A percentile compares a stretch with the other conserved stretches of the same genome.
Conservation (phyloP, 2,797 vertebrate species). For the Poliocrania exsul region DNA sequence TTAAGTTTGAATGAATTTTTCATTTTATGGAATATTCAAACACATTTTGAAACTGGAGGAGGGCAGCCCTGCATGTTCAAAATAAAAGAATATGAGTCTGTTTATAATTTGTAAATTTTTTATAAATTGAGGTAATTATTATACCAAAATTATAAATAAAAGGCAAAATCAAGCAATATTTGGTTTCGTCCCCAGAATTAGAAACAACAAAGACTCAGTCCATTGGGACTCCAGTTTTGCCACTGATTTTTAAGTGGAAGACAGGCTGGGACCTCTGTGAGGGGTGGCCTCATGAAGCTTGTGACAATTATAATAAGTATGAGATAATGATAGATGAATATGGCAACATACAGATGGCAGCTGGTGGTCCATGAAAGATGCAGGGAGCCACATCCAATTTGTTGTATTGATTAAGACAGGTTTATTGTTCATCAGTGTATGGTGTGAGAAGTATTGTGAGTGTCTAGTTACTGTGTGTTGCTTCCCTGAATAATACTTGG, state of each 20-base stretch:
- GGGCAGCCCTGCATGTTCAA: background rate
- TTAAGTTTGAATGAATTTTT: background rate
- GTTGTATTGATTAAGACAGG: background rate
- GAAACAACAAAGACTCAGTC: background rate
- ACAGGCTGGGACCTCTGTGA: background rate
- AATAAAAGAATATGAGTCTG: background rate
- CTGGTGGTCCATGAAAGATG: slow-evolving; percentile 18
- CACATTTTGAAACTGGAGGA: background rate
- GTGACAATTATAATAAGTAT: background rate
- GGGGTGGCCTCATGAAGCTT: background rate
- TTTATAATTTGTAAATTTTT: background rate
- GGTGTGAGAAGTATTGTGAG: fast-evolving
- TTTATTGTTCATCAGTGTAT: background rate
- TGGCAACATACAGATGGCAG: background rate
- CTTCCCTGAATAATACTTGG: background rate
- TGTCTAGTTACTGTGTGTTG: background rate
- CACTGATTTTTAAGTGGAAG: background rate
- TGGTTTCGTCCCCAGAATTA: background rate
- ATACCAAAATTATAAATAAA: background rate
- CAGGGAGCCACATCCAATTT: background rate
- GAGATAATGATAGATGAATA: slow-evolving; percentile 8
- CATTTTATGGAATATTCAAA: background rate
- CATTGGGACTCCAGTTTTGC: background rate
- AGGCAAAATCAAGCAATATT: background rate
- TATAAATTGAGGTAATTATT: background rate